phyloP scores from a whole-genome alignment of 1,140 invertebrate species.

The Magallana gigas region DNA sequence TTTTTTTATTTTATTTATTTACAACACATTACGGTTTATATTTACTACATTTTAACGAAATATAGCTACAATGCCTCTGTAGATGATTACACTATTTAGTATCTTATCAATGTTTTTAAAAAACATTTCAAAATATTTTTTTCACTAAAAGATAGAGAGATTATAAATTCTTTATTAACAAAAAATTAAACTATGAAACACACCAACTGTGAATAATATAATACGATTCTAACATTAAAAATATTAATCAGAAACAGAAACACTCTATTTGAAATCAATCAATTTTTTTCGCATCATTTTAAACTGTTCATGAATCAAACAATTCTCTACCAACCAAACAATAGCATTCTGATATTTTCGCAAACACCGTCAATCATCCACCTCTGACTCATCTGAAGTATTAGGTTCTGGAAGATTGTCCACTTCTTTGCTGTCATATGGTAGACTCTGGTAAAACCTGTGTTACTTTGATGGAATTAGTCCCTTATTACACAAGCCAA shows the following conservation, averaged over 20 bases:
- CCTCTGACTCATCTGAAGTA: neutral
- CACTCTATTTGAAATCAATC: neutral
- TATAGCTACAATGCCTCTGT: neutral
- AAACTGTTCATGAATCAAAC: neutral
- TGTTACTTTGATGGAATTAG: neutral
- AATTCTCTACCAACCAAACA: neutral
- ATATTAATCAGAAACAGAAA: neutral
- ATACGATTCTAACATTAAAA: neutral
- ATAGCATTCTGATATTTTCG: neutral
- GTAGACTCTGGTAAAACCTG: constrained; percentile 1
- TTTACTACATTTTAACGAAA: neutral
- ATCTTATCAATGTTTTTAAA: neutral
- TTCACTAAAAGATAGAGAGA: too few species aligned
- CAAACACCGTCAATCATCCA: neutral
- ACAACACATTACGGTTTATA: neutral
- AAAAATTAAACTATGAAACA: too few species aligned
- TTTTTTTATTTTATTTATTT: neutral
- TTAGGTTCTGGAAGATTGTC: constrained; percentile 3
- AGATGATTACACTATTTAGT: neutral
- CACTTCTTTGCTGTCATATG: neutral
- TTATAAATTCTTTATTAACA: too few species aligned
- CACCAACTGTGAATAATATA: too few species aligned
- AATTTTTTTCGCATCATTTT: neutral
- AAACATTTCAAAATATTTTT: too few species aligned
- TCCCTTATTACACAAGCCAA: constrained; percentile 4